phyloP scores from a whole-genome alignment of 2,797 vertebrate species.

The Sebastes trivittatus region DNA sequence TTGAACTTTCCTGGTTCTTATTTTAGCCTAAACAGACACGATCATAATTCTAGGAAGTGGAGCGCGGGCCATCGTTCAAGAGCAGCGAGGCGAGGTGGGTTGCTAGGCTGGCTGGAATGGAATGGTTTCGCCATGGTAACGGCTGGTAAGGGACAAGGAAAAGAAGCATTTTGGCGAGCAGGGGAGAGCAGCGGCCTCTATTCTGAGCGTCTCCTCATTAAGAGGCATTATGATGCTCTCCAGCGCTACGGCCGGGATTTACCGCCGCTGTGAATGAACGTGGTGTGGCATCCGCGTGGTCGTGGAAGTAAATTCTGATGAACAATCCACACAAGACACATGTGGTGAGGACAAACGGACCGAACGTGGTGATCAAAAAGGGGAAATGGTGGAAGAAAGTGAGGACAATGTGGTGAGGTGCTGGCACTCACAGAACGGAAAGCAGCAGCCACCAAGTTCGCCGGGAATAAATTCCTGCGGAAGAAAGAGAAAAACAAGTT shows the following conservation, averaged over 20 bases:
- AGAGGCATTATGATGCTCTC: constrained; percentile 34
- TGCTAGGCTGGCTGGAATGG: constrained; percentile 79
- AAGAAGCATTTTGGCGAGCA: constrained; percentile 34
- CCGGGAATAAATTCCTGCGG: constrained; percentile 94
- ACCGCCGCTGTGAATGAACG: constrained; percentile 27
- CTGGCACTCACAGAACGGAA: constrained; percentile 90
- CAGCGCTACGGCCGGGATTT: constrained; percentile 22
- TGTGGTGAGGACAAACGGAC: neutral
- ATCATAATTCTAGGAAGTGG: constrained; percentile 47
- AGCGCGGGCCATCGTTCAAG: constrained; percentile 20
- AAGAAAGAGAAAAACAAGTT: constrained; percentile 38
- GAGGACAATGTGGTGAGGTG: neutral
- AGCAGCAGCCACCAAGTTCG: constrained; percentile 93
- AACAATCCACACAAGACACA: constrained; percentile 16
- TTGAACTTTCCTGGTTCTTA: constrained; percentile 71
- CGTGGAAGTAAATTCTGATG: constrained; percentile 42
- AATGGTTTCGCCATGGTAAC: constrained; percentile 82
- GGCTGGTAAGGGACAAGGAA: constrained; percentile 46
- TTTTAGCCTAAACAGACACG: constrained; percentile 31
- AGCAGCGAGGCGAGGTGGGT: constrained; percentile 66
- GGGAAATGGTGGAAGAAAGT: neutral
- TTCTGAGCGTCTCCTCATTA: constrained; percentile 51
- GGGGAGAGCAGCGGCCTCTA: constrained; percentile 24
- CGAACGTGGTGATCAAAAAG: neutral
- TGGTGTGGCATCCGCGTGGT: constrained; percentile 8